These are phyloP conservation scores for Pseudomyrmex flavicornis DNA, from an alignment of 1,140 invertebrate species.

Conservation along the genomic window DNA sequence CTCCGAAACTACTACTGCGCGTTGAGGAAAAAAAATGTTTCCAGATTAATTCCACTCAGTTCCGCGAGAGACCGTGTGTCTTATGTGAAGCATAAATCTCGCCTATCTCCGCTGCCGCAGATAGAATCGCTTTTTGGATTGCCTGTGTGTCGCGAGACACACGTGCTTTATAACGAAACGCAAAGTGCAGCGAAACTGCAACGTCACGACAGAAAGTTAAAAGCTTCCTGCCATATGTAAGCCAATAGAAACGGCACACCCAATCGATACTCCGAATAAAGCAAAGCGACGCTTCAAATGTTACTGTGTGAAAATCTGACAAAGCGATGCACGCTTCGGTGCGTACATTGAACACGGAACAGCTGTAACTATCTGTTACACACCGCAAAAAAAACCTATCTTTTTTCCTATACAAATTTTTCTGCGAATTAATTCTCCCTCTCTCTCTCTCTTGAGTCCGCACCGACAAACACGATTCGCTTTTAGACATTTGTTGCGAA, in stretches of 20 bases:
- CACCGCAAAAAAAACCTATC: background rate
- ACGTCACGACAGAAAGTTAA: slow-evolving; percentile 38
- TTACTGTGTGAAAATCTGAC: slow-evolving; percentile 56
- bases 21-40: background rate
- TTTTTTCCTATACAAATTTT: slow-evolving; percentile 20
- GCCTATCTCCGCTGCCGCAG: no score
- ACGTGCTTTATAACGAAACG: background rate
- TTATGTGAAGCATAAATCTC: background rate
- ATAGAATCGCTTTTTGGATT: background rate
- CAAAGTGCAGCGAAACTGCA: slow-evolving; percentile 4
- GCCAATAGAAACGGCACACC: slow-evolving; percentile 32
- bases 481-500: background rate
- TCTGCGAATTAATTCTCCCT: slow-evolving; percentile 21
- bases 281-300: slow-evolving; percentile 52
- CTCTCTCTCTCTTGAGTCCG: background rate
- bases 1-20: background rate
- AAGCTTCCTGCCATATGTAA: slow-evolving; percentile 54
- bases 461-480: background rate
- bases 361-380: slow-evolving; percentile 39
- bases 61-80: background rate
- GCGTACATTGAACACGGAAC: slow-evolving; percentile 50
- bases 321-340: slow-evolving; percentile 48
- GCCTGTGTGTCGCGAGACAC: background rate
- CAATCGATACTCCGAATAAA: slow-evolving; percentile 55
- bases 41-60: background rate